Evolutionary conservation across 2,113 vertebrate species (phyloP).

Genomic region (Myotis brandtii): DNA sequence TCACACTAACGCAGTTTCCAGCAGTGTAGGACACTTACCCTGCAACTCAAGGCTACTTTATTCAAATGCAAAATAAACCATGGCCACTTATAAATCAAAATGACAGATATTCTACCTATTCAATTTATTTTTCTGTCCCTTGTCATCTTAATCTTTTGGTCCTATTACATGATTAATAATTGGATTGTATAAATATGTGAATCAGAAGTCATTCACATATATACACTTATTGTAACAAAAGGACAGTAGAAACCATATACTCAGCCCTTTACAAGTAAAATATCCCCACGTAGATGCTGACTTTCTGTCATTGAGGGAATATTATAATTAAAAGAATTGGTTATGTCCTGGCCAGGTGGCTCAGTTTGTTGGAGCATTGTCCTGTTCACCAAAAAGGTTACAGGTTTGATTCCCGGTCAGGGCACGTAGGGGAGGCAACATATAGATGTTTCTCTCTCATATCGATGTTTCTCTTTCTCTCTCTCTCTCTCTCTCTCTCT

Average conservation of each 20-base stretch:
- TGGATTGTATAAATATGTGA: neutral
- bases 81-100: neutral
- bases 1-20: neutral
- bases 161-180: neutral
- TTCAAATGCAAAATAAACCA: neutral
- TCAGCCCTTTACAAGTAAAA: neutral
- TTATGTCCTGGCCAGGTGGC: neutral
- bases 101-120: neutral
- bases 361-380: neutral
- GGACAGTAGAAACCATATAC: neutral
- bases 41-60: neutral
- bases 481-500: neutral
- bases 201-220: neutral
- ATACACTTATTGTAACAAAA: neutral
- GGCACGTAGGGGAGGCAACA: neutral
- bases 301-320: neutral
- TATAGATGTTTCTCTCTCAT: neutral
- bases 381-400: neutral
- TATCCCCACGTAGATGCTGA: neutral
- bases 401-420: neutral
- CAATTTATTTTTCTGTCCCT: neutral
- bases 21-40: neutral
- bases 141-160: neutral
- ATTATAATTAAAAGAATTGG: neutral
- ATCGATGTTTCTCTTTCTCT: neutral